These are phyloP conservation scores for Amphiprion clarkii DNA, from an alignment of 2,797 vertebrate species.

Conservation along the genomic window DNA sequence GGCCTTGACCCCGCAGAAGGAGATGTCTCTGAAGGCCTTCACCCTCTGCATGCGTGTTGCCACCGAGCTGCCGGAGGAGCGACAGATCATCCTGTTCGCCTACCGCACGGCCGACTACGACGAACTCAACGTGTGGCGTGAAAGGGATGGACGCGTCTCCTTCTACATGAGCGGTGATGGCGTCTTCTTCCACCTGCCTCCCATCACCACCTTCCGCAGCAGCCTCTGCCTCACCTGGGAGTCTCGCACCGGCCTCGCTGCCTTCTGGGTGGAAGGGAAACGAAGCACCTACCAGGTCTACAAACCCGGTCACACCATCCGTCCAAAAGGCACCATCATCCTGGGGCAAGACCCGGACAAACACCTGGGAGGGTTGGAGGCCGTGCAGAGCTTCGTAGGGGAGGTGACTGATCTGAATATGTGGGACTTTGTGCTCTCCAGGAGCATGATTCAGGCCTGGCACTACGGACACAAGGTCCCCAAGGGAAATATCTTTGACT, in stretches of 20 bases:
- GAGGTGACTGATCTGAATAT: constrained; percentile 85
- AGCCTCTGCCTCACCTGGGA: constrained; percentile 88
- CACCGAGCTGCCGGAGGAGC: constrained; percentile 83
- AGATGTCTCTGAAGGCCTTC: constrained; percentile 82
- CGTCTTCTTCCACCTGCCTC: constrained; percentile 79
- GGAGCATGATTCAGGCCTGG: constrained; percentile 69
- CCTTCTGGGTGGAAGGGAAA: constrained; percentile 83
- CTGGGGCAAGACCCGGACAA: constrained; percentile 87
- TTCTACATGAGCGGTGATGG: constrained; percentile 87
- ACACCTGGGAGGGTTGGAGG: constrained; percentile 78
- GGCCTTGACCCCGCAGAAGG: constrained; percentile 81
- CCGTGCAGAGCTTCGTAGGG: constrained; percentile 82
- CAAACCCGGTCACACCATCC: constrained; percentile 81
- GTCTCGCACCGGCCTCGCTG: constrained; percentile 76
- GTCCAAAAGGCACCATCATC: constrained; percentile 67
- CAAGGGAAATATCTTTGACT: constrained; percentile 78
- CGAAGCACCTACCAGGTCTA: constrained; percentile 84
- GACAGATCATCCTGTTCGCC: constrained; percentile 87
- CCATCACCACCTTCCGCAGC: constrained; percentile 83
- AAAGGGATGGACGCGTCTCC: constrained; percentile 83
- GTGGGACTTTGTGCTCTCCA: constrained; percentile 83
- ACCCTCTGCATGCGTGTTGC: constrained; percentile 86
- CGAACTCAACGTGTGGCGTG: constrained; percentile 87
- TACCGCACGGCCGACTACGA: constrained; percentile 86
- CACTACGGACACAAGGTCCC: constrained; percentile 61